A percentile compares a stretch with the other conserved stretches of the same genome.
Evolutionary conservation across 2,888 invertebrate species (phyloP).

Genomic region (Parnassius mnemosyne): DNA sequence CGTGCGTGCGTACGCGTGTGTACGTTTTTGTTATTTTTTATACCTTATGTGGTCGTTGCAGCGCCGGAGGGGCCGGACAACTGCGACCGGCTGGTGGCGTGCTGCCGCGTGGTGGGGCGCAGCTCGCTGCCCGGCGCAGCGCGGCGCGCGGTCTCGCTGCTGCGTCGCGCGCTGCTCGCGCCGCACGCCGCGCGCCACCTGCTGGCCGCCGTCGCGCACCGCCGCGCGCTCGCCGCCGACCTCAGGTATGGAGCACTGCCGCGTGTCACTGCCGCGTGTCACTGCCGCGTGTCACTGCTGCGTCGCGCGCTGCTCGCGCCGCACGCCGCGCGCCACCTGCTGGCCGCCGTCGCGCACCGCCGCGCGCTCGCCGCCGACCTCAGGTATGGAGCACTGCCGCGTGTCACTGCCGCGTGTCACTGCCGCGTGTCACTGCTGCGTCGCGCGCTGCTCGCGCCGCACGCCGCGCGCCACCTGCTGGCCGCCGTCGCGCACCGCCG

Average conservation of each 20-base stretch:
- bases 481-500: constrained; percentile 86
- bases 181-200: constrained; percentile 63
- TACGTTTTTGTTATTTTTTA: no score
- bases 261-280: no score
- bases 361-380: constrained; percentile 86
- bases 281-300: constrained; percentile 78
- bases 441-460: constrained; percentile 87
- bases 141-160: constrained; percentile 85
- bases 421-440: constrained; percentile 80
- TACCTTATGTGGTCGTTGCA: constrained; percentile 27
- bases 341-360: constrained; percentile 86
- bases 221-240: constrained; percentile 85
- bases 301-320: constrained; percentile 87
- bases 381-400: constrained; percentile 35
- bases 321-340: constrained; percentile 56
- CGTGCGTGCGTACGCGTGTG: no score
- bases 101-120: constrained; percentile 54
- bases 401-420: no score
- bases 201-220: constrained; percentile 85
- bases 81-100: constrained; percentile 55
- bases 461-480: constrained; percentile 65
- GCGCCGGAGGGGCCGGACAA: constrained; percentile 49
- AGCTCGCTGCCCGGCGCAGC: constrained; percentile 66
- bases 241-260: constrained; percentile 59
- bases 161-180: constrained; percentile 87